Conservation (phyloP, 1,140 invertebrate genomes). For the Lanistes nyassanus region DNA sequence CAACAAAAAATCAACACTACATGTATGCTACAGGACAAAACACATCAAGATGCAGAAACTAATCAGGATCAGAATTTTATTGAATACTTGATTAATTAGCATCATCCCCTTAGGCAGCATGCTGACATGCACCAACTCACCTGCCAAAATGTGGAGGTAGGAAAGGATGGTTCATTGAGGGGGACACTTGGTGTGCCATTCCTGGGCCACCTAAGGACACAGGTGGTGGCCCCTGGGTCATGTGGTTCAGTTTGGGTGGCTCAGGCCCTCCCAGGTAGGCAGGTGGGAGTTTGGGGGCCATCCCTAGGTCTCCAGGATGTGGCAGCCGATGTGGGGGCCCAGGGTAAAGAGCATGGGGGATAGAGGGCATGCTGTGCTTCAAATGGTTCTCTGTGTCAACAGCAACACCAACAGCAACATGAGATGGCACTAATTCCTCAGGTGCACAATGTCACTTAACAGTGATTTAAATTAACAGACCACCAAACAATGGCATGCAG, state of each 20-base stretch:
- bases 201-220: conserved; percentile 32
- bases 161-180: conserved; percentile 39
- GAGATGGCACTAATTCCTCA: too few species aligned
- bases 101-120: too few species aligned
- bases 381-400: conserved; percentile 20
- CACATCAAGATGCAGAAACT: too few species aligned
- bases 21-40: too few species aligned
- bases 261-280: conserved; percentile 45
- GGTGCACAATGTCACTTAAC: too few species aligned
- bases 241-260: conserved; percentile 54
- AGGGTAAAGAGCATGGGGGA: conserved; percentile 49
- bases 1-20: too few species aligned
- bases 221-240: conserved; percentile 47
- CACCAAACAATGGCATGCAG: too few species aligned
- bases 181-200: conserved; percentile 52
- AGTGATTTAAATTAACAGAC: too few species aligned
- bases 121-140: conserved; percentile 13
- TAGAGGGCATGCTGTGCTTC: conserved; percentile 35
- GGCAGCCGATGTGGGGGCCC: conserved; percentile 36
- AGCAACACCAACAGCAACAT: too few species aligned
- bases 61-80: too few species aligned
- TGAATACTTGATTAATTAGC: too few species aligned
- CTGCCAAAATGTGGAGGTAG: conserved; percentile 35
- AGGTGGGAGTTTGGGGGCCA: conserved; percentile 32
- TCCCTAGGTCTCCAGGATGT: conserved; percentile 35